Evolutionary conservation across 1,140 invertebrate genomes (phyloP).

Genomic region (Limonius californicus): DNA sequence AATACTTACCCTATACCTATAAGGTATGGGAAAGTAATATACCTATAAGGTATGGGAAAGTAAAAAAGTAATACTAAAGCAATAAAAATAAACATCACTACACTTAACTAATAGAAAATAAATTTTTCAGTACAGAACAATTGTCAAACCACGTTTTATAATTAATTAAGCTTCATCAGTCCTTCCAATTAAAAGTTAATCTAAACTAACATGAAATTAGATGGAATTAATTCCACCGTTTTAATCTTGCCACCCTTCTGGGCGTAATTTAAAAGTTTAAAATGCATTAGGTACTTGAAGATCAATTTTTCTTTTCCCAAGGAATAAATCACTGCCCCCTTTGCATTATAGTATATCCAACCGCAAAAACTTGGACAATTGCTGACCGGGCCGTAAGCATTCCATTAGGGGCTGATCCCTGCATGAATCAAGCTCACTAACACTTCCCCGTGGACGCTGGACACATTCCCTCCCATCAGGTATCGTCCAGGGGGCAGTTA

Average conservation of each 20-base stretch:
- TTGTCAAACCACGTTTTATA: too few relatives aligned
- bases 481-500: slow-evolving; percentile 42
- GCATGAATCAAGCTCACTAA: slow-evolving; percentile 42
- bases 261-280: slow-evolving; percentile 8
- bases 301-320: neutral
- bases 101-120: too few relatives aligned
- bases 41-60: too few relatives aligned
- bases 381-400: slow-evolving; percentile 42
- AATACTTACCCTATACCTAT: too few relatives aligned
- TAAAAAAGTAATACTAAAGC: too few relatives aligned
- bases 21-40: too few relatives aligned
- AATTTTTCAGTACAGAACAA: too few relatives aligned
- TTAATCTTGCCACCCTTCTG: neutral
- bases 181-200: too few relatives aligned
- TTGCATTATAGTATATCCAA: neutral
- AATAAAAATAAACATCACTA: too few relatives aligned
- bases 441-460: slow-evolving; percentile 31
- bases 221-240: neutral
- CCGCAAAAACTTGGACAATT: slow-evolving; percentile 31
- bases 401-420: slow-evolving; percentile 42
- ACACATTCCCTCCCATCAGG: slow-evolving; percentile 35
- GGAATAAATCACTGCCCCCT: slow-evolving; percentile 1
- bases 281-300: neutral
- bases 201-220: too few relatives aligned
- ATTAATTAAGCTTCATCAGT: too few relatives aligned